Conservation (phyloP, 2,113 vertebrate genomes). For the Apodemus speciosus region DNA sequence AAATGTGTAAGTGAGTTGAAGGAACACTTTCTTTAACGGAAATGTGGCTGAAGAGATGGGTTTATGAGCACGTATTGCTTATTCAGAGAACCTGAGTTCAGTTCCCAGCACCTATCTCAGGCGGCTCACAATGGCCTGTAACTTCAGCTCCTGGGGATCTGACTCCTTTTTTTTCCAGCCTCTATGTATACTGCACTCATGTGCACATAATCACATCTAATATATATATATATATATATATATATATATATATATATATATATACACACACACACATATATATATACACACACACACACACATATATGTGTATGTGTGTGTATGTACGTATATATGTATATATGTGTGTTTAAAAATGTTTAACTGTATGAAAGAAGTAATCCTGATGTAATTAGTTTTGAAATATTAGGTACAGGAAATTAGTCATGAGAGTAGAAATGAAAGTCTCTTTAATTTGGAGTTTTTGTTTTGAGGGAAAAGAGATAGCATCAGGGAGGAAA, state of each 20-base stretch:
- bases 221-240: no score
- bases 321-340: no score
- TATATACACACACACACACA: no score
- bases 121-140: not conserved
- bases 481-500: not conserved
- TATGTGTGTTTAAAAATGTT: not conserved
- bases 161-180: not conserved
- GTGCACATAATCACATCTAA: not conserved
- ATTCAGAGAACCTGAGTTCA: not conserved
- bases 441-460: conserved; percentile 27
- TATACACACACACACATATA: no score
- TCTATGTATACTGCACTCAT: not conserved
- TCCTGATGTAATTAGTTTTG: conserved; percentile 9
- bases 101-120: not conserved
- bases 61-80: not conserved
- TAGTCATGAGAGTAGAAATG: conserved; percentile 10
- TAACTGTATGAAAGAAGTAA: conserved; percentile 17
- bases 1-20: not conserved
- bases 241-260: no score
- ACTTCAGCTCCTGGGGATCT: not conserved
- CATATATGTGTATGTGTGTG: no score
- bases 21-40: not conserved
- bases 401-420: conserved; percentile 25
- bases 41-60: not conserved
- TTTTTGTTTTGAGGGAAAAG: conserved; percentile 39